A percentile compares a stretch with the other conserved stretches of the same genome.
Evolutionary conservation across 2,797 vertebrate species (phyloP).

Genomic region (Siniperca scherzeri): DNA sequence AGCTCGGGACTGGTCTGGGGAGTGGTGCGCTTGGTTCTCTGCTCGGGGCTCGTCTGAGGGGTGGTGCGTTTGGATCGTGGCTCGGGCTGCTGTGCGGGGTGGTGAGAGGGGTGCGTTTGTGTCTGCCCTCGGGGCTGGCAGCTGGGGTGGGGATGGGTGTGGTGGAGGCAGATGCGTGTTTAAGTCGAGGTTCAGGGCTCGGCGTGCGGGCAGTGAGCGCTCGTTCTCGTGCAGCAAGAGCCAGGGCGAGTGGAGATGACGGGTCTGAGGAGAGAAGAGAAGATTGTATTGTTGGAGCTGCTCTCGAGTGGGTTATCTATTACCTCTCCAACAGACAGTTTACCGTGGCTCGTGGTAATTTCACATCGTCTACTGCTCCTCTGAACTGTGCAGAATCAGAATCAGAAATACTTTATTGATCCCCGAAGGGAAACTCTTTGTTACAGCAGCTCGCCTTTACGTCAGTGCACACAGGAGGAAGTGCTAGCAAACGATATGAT

Average conservation of each 20-base stretch:
- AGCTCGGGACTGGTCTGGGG: conserved; percentile 89
- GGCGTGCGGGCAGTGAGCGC: conserved; percentile 90
- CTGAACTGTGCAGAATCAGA: neutral
- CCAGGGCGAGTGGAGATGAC: conserved; percentile 95
- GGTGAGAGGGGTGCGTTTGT: conserved; percentile 80
- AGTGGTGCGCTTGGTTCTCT: conserved; percentile 77
- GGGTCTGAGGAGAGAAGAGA: conserved; percentile 84
- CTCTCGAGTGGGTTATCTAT: neutral
- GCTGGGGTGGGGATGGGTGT: conserved; percentile 83
- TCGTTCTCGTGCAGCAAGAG: conserved; percentile 95
- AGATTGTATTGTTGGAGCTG: neutral
- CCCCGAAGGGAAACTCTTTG: too few relatives aligned
- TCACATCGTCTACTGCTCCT: too few relatives aligned
- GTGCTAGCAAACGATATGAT: too few relatives aligned
- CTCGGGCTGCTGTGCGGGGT: conserved; percentile 80
- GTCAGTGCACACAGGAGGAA: too few relatives aligned
- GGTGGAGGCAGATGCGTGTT: conserved; percentile 74
- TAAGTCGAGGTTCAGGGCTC: conserved; percentile 78
- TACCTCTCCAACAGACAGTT: too few relatives aligned
- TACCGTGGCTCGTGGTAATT: neutral
- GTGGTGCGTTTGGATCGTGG: conserved; percentile 81
- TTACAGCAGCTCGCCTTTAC: too few relatives aligned
- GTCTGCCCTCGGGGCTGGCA: conserved; percentile 88
- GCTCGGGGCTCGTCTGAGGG: conserved; percentile 79
- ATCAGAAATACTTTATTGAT: too few relatives aligned